Evolutionary conservation across 2,888 invertebrate species (phyloP).

Genomic region (Pachliopta kotzebuea): DNA sequence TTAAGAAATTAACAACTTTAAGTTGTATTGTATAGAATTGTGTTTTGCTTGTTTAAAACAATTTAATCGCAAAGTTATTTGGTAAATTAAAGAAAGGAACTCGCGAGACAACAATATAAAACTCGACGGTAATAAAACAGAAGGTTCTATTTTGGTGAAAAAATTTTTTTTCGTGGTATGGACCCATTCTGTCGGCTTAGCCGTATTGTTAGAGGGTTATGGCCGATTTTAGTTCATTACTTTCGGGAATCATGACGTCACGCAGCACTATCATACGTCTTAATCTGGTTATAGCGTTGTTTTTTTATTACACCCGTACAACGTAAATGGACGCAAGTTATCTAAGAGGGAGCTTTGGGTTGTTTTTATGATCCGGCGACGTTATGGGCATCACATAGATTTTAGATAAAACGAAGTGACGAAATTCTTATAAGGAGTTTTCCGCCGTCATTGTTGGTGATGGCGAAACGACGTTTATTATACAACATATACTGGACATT

Average conservation of each 20-base stretch:
- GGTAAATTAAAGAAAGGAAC: constrained; percentile 37
- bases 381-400: constrained; percentile 34
- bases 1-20: constrained; percentile 18
- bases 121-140: constrained; percentile 44
- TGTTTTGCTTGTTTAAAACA: constrained; percentile 19
- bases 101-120: constrained; percentile 42
- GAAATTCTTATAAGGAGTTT: constrained; percentile 23
- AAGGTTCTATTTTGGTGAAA: constrained; percentile 31
- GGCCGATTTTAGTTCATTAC: constrained; percentile 17
- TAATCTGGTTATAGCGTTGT: constrained; percentile 46
- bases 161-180: constrained; percentile 20
- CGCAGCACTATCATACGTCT: constrained; percentile 44
- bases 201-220: constrained; percentile 24
- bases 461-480: constrained; percentile 15
- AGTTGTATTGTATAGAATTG: constrained; percentile 11
- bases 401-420: constrained; percentile 28
- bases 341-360: constrained; percentile 41
- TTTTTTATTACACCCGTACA: constrained; percentile 46
- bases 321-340: constrained; percentile 44
- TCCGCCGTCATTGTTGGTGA: constrained; percentile 13
- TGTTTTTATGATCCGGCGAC: constrained; percentile 38
- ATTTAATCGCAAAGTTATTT: constrained; percentile 28
- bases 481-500: constrained; percentile 1
- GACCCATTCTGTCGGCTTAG: constrained; percentile 4
- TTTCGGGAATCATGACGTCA: constrained; percentile 40